These are phyloP conservation scores for Cynopterus brachyotis DNA, from an alignment of 2,113 vertebrate species.

Conservation along the genomic window DNA sequence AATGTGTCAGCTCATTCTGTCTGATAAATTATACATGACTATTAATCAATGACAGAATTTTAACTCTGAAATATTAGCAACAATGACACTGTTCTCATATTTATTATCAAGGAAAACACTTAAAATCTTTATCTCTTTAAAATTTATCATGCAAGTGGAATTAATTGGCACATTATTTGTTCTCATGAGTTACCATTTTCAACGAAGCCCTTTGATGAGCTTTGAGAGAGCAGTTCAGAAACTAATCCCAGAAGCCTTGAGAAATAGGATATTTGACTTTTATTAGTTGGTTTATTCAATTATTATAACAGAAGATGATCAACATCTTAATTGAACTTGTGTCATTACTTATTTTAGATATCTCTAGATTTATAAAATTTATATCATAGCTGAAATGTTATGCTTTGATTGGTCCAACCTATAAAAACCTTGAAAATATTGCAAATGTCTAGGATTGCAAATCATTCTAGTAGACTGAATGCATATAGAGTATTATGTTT, in stretches of 20 bases:
- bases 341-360: background rate
- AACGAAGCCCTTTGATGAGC: background rate
- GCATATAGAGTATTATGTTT: background rate
- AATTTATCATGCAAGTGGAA: slow-evolving; percentile 34
- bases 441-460: background rate
- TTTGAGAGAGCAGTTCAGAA: background rate
- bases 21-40: slow-evolving; percentile 25
- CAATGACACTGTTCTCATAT: slow-evolving; percentile 4
- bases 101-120: slow-evolving; percentile 57
- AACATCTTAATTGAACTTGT: background rate
- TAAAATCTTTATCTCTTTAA: slow-evolving; percentile 19
- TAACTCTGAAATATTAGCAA: background rate
- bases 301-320: background rate
- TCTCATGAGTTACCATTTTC: background rate
- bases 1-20: background rate
- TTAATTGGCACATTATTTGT: background rate
- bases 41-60: slow-evolving; percentile 24
- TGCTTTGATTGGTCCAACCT: background rate
- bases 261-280: background rate
- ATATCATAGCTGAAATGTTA: background rate
- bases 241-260: background rate
- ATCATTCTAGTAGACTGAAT: background rate
- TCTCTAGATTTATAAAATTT: background rate
- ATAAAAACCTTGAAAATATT: slow-evolving; percentile 6
- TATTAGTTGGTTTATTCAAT: background rate